phyloP scores from a whole-genome alignment of 2,797 vertebrate genomes.

The Cossypha heuglini region DNA sequence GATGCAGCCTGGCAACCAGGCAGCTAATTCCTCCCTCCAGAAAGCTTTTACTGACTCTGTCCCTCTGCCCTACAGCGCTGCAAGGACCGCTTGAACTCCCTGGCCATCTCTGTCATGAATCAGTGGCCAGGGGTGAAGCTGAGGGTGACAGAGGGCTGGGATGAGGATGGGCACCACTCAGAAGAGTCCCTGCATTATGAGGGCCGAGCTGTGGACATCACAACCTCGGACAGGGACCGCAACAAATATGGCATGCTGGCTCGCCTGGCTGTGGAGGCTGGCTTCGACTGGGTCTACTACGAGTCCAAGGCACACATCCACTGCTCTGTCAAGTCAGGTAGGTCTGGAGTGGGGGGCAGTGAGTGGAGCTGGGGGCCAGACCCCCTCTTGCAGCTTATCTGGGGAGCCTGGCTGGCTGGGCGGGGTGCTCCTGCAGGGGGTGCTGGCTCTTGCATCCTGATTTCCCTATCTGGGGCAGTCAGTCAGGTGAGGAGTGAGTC shows the following conservation, averaged over 20 bases:
- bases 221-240: slow-evolving; percentile 93
- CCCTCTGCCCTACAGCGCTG: slow-evolving; percentile 82
- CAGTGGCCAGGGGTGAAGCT: slow-evolving; percentile 97
- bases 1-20: neutral
- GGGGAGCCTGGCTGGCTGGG: neutral
- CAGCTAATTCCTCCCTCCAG: neutral
- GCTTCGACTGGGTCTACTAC: slow-evolving; percentile 98
- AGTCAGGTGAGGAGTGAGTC: neutral
- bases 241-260: slow-evolving; percentile 97
- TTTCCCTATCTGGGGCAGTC: neutral
- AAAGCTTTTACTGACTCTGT: neutral
- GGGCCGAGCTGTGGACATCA: slow-evolving; percentile 95
- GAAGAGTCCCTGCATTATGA: slow-evolving; percentile 97
- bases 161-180: slow-evolving; percentile 95
- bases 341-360: neutral
- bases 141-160: slow-evolving; percentile 97
- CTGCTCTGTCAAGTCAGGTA: slow-evolving; percentile 98
- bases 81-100: slow-evolving; percentile 95
- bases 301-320: slow-evolving; percentile 98
- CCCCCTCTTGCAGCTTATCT: rapidly evolving
- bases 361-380: neutral
- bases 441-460: neutral
- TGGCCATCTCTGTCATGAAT: slow-evolving; percentile 99
- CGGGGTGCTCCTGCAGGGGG: neutral
- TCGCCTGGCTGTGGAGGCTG: slow-evolving; percentile 93